phyloP scores from a whole-genome alignment of 2,797 vertebrate genomes.

The Coranthus polyacanthus region DNA sequence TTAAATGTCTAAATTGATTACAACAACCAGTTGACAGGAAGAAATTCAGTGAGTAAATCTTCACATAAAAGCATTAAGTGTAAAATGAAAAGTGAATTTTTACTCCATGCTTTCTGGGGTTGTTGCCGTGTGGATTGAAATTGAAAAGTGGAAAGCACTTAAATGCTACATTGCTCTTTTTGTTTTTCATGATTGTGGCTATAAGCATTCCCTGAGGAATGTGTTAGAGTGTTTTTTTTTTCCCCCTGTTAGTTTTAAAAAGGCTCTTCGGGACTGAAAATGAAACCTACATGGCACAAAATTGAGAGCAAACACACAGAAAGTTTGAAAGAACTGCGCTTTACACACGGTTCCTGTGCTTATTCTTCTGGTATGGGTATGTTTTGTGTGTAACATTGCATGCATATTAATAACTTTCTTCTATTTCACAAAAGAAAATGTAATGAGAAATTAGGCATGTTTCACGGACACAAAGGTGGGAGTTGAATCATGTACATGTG shows the following conservation, averaged over 20 bases:
- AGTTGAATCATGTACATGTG: neutral
- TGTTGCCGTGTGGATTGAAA: constrained; percentile 30
- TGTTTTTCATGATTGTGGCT: constrained; percentile 20
- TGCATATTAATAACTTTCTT: neutral
- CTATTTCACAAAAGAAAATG: too few species aligned
- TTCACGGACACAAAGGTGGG: neutral
- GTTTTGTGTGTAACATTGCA: neutral
- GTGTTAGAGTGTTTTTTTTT: constrained; percentile 32
- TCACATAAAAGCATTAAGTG: constrained; percentile 25
- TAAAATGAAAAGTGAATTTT: constrained; percentile 39
- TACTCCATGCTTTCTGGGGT: neutral
- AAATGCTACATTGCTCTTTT: constrained; percentile 32
- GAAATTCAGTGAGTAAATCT: constrained; percentile 18
- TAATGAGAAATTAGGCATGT: neutral
- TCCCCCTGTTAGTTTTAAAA: constrained; percentile 38
- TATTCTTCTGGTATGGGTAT: neutral
- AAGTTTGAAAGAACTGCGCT: constrained; percentile 10
- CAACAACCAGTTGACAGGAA: constrained; percentile 20
- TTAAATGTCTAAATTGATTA: constrained; percentile 29
- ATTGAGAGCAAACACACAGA: too few species aligned
- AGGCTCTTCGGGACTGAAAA: constrained; percentile 19
- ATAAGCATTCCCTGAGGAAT: constrained; percentile 32
- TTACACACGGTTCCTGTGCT: neutral
- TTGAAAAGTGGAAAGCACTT: constrained; percentile 47
- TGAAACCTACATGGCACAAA: constrained; percentile 11